Percentiles rank a stretch among this genome's conserved stretches.
phyloP scores from a whole-genome alignment of 2,888 invertebrate genomes.

The Girardia tigrina region DNA sequence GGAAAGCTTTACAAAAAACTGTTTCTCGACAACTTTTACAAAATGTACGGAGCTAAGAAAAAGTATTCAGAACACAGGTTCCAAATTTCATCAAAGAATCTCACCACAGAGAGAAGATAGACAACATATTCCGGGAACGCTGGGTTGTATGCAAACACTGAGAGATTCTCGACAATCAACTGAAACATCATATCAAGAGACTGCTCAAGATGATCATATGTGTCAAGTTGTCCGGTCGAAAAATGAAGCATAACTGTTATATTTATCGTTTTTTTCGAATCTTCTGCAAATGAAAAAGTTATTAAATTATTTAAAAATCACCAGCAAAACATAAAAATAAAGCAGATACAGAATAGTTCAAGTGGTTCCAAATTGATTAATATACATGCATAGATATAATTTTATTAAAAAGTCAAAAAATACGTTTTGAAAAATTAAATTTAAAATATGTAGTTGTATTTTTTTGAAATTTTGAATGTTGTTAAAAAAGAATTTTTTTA shows the following conservation, averaged over 20 bases:
- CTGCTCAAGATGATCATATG: constrained; percentile 14
- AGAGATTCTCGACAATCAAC: neutral
- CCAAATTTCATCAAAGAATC: too few relatives aligned
- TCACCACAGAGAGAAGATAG: neutral
- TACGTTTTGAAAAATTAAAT: too few relatives aligned
- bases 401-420: too few relatives aligned
- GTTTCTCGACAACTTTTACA: neutral
- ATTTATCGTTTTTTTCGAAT: neutral
- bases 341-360: too few relatives aligned
- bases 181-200: neutral
- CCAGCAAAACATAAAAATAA: too few relatives aligned
- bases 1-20: neutral
- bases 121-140: neutral
- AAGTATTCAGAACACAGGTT: too few relatives aligned
- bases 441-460: too few relatives aligned
- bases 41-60: neutral
- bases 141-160: neutral
- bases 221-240: neutral
- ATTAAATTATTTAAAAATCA: too few relatives aligned
- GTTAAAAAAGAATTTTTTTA: too few relatives aligned
- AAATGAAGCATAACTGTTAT: neutral
- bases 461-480: too few relatives aligned
- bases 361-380: too few relatives aligned
- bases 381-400: too few relatives aligned
- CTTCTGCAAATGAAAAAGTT: neutral